Percentiles rank a stretch among this genome's conserved stretches.
phyloP scores from a whole-genome alignment of 2,888 invertebrate species.

The Rotaria macrura region DNA sequence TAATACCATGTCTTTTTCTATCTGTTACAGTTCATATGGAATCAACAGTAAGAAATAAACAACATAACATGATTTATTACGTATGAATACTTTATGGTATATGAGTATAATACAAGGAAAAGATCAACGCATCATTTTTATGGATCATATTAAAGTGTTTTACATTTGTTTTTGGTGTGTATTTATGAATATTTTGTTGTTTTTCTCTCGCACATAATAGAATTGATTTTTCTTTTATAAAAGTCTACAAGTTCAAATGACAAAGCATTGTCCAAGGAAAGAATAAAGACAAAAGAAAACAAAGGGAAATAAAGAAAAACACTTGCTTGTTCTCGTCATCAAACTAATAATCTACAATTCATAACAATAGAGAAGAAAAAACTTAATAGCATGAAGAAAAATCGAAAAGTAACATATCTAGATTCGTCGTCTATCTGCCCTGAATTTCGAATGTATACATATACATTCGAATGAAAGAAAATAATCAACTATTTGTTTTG shows the following conservation, averaged over 20 bases:
- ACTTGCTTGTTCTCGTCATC: background rate
- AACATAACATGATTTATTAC: too few species aligned
- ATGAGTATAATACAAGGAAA: too few species aligned
- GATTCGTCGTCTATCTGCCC: background rate
- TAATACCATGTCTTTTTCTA: too few species aligned
- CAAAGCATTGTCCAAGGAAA: background rate
- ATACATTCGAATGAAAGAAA: background rate
- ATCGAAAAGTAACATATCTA: background rate
- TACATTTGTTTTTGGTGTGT: too few species aligned
- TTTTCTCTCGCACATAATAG: background rate
- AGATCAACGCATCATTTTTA: too few species aligned
- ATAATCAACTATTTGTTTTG: background rate
- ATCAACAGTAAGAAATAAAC: too few species aligned
- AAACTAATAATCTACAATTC: background rate
- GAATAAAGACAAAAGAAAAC: background rate
- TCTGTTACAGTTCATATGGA: too few species aligned
- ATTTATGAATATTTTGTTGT: background rate
- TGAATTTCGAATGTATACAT: background rate
- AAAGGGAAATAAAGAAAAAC: background rate
- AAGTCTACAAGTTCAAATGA: background rate
- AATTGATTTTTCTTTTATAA: background rate
- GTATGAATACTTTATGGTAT: too few species aligned
- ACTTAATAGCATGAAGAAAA: background rate
- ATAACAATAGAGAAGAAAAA: background rate
- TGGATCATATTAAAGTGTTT: too few species aligned